phyloP scores from a whole-genome alignment of 2,113 vertebrate species.

The Probosciger aterrimus region DNA sequence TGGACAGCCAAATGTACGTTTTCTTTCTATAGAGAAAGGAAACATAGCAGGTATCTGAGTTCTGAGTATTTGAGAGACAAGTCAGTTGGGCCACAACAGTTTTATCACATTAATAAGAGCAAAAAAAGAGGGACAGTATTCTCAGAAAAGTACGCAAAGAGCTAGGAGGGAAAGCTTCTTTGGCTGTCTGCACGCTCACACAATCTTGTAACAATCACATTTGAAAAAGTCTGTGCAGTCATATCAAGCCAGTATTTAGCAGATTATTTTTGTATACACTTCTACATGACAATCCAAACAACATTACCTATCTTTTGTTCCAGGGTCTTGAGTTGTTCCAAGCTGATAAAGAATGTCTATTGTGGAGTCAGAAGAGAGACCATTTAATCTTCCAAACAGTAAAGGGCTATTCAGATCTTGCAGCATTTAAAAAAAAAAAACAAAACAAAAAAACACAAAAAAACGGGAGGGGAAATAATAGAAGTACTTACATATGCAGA shows the following conservation, averaged over 20 bases:
- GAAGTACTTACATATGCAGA: slow-evolving; percentile 38
- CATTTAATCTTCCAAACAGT: slow-evolving; percentile 95
- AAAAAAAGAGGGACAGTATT: background rate
- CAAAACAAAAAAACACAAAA: background rate
- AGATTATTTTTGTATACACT: background rate
- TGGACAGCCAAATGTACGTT: background rate
- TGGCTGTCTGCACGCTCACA: background rate
- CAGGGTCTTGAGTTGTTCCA: slow-evolving; percentile 94
- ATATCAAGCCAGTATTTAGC: background rate
- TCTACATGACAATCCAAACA: background rate
- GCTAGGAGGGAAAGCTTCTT: background rate
- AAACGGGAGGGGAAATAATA: slow-evolving; percentile 1
- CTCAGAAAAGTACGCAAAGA: background rate
- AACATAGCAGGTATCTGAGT: background rate
- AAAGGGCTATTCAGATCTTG: slow-evolving; percentile 97
- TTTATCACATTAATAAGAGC: background rate
- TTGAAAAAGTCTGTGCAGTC: background rate
- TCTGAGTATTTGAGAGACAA: background rate
- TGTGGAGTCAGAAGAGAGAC: slow-evolving; percentile 97
- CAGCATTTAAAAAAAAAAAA: background rate
- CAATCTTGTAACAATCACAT: background rate
- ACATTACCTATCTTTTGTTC: slow-evolving; percentile 94
- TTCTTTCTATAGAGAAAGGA: background rate
- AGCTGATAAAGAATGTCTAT: slow-evolving; percentile 99
- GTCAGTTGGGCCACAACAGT: background rate